Evolutionary conservation across 2,113 vertebrate genomes (phyloP).

Genomic region (Asarcornis scutulata): DNA sequence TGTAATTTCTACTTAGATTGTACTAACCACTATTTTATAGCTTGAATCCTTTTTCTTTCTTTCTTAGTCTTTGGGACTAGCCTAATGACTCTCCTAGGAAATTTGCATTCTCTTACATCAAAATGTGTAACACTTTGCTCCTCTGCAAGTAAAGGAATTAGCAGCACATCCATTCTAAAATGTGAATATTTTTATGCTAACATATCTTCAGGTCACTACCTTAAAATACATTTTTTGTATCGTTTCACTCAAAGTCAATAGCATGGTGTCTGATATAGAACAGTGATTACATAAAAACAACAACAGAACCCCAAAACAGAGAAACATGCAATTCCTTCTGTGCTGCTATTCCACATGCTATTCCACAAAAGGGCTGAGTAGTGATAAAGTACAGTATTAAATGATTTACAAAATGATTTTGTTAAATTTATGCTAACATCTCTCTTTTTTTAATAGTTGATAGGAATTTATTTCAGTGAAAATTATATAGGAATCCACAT

Average conservation of each 20-base stretch:
- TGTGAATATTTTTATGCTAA: background rate
- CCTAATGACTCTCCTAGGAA: background rate
- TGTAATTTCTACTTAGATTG: background rate
- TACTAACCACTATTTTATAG: background rate
- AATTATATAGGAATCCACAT: background rate
- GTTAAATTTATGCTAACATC: background rate
- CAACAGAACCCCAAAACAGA: background rate
- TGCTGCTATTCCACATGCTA: background rate
- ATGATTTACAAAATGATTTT: background rate
- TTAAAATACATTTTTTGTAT: background rate
- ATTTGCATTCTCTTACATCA: background rate
- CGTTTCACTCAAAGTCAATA: background rate
- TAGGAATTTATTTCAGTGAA: background rate
- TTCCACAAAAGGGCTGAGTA: background rate
- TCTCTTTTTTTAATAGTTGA: background rate
- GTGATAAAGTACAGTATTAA: background rate
- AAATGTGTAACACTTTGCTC: background rate
- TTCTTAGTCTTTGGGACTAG: background rate
- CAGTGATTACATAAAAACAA: background rate
- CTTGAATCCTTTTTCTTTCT: background rate
- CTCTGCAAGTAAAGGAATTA: background rate
- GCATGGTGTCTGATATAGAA: background rate
- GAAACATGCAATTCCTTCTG: background rate
- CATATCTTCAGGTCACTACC: background rate
- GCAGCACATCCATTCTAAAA: background rate